phyloP scores from a whole-genome alignment of 2,888 invertebrate genomes.

The Acanthoscelides obtectus region DNA sequence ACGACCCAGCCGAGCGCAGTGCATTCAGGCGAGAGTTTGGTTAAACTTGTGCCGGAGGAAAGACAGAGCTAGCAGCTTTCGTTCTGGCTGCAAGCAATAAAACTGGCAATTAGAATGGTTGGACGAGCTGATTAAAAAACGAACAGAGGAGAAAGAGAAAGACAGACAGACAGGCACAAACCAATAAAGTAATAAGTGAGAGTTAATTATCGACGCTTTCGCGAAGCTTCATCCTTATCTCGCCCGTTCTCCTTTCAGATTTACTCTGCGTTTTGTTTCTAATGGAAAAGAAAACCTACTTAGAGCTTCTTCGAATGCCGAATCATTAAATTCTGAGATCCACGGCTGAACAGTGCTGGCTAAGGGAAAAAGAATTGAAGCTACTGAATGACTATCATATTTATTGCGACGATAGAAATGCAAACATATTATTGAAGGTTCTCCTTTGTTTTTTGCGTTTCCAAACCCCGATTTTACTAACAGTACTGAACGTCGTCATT shows the following conservation, averaged over 20 bases:
- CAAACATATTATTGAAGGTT: too few species aligned
- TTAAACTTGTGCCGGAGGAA: conserved; percentile 38
- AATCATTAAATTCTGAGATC: neutral
- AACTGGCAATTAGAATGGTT: conserved; percentile 46
- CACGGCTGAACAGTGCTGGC: too few species aligned
- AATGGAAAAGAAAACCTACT: neutral
- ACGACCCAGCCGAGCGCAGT: conserved; percentile 17
- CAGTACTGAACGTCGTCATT: too few species aligned
- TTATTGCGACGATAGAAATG: too few species aligned
- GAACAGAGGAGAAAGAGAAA: conserved; percentile 47
- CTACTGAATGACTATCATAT: too few species aligned
- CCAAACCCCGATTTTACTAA: too few species aligned
- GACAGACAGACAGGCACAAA: conserved; percentile 46
- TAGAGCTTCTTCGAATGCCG: neutral
- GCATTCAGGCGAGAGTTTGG: conserved; percentile 42
- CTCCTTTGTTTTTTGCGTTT: too few species aligned
- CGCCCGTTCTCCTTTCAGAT: neutral
- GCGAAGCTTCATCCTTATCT: neutral
- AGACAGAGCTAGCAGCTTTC: conserved; percentile 38
- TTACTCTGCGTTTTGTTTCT: neutral
- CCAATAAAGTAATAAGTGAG: conserved; percentile 48
- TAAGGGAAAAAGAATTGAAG: too few species aligned
- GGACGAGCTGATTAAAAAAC: conserved; percentile 39
- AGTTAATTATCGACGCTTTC: conserved; percentile 40
- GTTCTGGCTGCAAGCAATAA: conserved; percentile 43